Conservation (phyloP, 2,113 vertebrate genomes). For the Stegostoma tigrinum region DNA sequence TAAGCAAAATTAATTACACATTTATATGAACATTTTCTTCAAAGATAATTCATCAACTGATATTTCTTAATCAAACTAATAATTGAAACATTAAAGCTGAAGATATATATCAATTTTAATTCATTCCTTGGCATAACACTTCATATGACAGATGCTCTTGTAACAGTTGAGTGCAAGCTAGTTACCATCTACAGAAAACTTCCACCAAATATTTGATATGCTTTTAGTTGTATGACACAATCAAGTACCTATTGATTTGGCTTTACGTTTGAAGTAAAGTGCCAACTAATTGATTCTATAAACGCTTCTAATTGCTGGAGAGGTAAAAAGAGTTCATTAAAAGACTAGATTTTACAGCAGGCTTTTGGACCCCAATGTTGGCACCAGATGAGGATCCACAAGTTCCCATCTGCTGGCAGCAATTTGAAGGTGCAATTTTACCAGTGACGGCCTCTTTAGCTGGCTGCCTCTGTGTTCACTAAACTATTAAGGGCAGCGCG, state of each 20-base stretch:
- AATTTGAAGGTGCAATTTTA: not conserved
- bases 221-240: not conserved
- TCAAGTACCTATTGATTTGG: conserved; percentile 29
- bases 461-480: not conserved
- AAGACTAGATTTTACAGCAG: conserved; percentile 30
- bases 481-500: not conserved
- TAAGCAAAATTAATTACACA: not conserved
- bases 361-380: conserved; percentile 45
- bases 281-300: conserved; percentile 44
- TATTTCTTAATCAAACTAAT: conserved; percentile 10
- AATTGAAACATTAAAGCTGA: not conserved
- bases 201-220: not conserved
- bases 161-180: not conserved
- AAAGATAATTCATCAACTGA: not conserved
- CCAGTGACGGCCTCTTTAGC: not conserved
- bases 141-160: not conserved
- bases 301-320: conserved; percentile 50
- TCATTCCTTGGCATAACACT: not conserved
- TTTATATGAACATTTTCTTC: not conserved
- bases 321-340: conserved; percentile 46
- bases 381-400: not conserved
- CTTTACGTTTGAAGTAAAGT: conserved; percentile 44
- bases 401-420: not conserved
- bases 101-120: not conserved
- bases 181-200: not conserved